These are phyloP conservation scores for Saguinus imperator DNA, from an alignment of 2,113 vertebrate genomes.

Conservation along the genomic window DNA sequence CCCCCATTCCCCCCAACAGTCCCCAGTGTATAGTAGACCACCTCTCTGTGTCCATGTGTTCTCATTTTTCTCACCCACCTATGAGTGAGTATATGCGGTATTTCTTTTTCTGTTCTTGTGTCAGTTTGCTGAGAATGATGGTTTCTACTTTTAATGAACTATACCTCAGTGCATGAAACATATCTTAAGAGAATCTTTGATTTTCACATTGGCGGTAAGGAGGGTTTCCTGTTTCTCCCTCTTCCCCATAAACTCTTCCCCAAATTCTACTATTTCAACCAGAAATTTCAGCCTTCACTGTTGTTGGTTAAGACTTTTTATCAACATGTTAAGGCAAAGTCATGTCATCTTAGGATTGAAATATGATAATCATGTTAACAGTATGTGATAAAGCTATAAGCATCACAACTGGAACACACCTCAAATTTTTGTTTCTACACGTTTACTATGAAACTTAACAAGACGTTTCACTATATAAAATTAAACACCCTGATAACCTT, in stretches of 20 bases:
- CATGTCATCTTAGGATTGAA: neutral
- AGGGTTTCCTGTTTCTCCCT: neutral
- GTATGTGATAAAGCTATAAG: neutral
- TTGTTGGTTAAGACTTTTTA: neutral
- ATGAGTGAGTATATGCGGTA: no score
- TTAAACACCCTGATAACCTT: neutral
- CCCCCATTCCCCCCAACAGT: no score
- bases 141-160: neutral
- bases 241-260: neutral
- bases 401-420: neutral
- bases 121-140: no score
- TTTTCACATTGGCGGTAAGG: neutral
- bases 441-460: neutral
- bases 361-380: neutral
- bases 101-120: no score
- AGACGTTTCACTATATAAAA: neutral
- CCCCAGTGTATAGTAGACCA: no score
- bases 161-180: neutral
- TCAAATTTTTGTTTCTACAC: neutral
- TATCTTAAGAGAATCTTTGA: neutral
- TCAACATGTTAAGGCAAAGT: neutral
- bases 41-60: no score
- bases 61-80: no score
- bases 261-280: neutral
- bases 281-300: neutral